phyloP scores from a whole-genome alignment of 2,113 vertebrate genomes.

The Lethenteron reissneri region DNA sequence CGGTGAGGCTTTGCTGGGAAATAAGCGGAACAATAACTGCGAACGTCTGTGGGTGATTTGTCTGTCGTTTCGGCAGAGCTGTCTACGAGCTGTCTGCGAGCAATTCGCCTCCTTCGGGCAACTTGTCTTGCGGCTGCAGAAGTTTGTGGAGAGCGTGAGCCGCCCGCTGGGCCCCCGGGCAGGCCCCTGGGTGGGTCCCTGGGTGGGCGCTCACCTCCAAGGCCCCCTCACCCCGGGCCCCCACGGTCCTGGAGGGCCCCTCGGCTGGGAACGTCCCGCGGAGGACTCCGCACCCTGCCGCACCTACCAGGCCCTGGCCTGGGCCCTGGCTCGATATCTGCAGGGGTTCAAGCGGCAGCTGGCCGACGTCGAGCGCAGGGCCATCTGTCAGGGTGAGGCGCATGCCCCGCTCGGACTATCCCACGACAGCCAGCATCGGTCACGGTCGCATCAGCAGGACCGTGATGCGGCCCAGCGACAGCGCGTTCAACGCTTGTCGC shows the following conservation, averaged over 20 bases:
- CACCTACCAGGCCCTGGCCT: slow-evolving; percentile 94
- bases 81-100: slow-evolving; percentile 60
- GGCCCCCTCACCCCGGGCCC: background rate
- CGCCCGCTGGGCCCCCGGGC: background rate
- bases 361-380: slow-evolving; percentile 47
- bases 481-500: too few relatives aligned
- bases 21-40: too few relatives aligned
- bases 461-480: too few relatives aligned
- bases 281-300: slow-evolving; percentile 37
- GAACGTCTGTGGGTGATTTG: too few relatives aligned
- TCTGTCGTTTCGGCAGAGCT: slow-evolving; percentile 29
- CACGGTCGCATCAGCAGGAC: too few relatives aligned
- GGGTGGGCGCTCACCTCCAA: too few relatives aligned
- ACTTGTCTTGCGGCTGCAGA: slow-evolving; percentile 63
- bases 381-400: background rate
- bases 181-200: too few relatives aligned
- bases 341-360: slow-evolving; percentile 75
- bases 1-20: too few relatives aligned
- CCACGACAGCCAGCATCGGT: too few relatives aligned
- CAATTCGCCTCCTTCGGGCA: slow-evolving; percentile 73
- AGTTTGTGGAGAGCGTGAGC: slow-evolving; percentile 88
- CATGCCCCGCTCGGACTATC: too few relatives aligned
- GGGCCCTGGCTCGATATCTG: slow-evolving; percentile 85
- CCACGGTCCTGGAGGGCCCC: background rate
- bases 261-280: too few relatives aligned